Evolutionary conservation across 2,888 invertebrate species (phyloP).

Genomic region (Cancer borealis): DNA sequence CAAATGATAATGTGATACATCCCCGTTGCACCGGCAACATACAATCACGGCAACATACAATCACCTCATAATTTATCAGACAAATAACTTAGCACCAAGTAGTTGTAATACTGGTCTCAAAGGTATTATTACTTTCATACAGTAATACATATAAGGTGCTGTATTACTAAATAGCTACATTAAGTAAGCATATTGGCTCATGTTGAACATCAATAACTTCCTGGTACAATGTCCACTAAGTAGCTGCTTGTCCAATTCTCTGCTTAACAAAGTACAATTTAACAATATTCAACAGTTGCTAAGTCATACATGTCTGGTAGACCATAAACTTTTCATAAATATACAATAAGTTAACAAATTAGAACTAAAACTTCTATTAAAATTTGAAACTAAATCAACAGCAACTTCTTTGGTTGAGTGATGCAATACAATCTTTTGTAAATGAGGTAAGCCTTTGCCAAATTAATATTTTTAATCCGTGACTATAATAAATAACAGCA

Average conservation of each 20-base stretch:
- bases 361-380: neutral
- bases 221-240: neutral
- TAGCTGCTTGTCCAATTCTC: neutral
- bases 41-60: neutral
- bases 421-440: neutral
- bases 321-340: neutral
- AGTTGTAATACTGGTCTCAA: neutral
- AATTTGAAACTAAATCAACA: neutral
- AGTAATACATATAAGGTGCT: constrained; percentile 14
- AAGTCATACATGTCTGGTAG: neutral
- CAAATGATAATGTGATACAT: neutral
- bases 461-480: neutral
- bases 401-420: neutral
- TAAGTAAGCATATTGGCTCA: neutral
- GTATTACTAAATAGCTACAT: neutral
- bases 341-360: constrained; percentile 9
- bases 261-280: neutral
- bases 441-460: neutral
- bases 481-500: neutral
- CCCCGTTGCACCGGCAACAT: neutral
- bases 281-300: neutral
- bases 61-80: neutral
- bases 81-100: neutral
- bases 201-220: neutral
- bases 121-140: neutral